A percentile compares a stretch with the other conserved stretches of the same genome.
These are phyloP conservation scores for Melinaea marsaeus DNA, from an alignment of 2,888 invertebrate species.

Conservation along the genomic window DNA sequence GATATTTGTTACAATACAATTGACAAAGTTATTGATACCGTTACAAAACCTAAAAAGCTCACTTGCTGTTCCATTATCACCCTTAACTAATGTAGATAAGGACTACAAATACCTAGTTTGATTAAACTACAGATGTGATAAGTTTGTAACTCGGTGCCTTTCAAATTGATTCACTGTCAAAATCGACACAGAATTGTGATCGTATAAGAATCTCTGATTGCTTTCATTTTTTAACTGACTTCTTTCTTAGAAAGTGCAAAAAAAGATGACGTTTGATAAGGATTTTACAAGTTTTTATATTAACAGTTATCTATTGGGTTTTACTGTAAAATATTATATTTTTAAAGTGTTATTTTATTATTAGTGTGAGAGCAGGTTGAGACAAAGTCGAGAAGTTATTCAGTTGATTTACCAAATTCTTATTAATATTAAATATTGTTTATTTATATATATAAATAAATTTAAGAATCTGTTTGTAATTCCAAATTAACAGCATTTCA, in stretches of 20 bases:
- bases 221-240: slow-evolving; percentile 53
- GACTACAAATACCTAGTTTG: not conserved
- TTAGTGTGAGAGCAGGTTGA: no score
- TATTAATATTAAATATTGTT: no score
- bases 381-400: no score
- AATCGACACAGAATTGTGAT: slow-evolving; percentile 67
- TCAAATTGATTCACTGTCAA: slow-evolving; percentile 71
- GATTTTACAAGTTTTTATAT: no score
- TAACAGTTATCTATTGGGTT: no score
- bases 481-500: no score
- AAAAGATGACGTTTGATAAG: slow-evolving; percentile 18
- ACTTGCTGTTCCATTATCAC: slow-evolving; percentile 34
- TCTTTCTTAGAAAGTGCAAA: slow-evolving; percentile 27
- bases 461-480: no score
- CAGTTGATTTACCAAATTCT: no score
- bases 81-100: slow-evolving; percentile 34
- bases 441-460: no score
- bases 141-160: slow-evolving; percentile 40
- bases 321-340: no score
- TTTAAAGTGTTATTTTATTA: no score
- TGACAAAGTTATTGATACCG: slow-evolving; percentile 47
- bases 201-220: slow-evolving; percentile 56
- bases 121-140: slow-evolving; percentile 1
- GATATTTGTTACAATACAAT: slow-evolving; percentile 69
- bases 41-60: slow-evolving; percentile 32